Evolutionary conservation across 1,140 invertebrate species (phyloP).

Genomic region (Drosophila lacteicornis): DNA sequence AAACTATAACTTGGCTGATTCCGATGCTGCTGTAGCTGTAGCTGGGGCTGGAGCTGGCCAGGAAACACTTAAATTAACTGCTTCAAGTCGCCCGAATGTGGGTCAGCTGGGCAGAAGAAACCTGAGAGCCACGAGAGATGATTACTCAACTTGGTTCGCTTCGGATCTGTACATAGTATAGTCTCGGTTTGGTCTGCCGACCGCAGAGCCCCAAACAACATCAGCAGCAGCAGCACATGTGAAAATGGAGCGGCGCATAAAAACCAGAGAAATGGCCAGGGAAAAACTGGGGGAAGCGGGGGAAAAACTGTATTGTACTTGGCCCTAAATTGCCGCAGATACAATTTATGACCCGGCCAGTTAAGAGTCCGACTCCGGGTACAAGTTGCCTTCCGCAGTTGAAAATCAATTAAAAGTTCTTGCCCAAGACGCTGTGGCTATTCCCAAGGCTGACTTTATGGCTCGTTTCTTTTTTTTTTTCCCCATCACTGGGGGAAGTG

Average conservation of each 20-base stretch:
- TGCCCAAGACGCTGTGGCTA: slow-evolving; percentile 61
- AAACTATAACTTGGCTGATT: slow-evolving; percentile 74
- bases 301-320: slow-evolving; percentile 28
- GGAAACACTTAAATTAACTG: slow-evolving; percentile 82
- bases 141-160: slow-evolving; percentile 68
- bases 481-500: not conserved
- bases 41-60: slow-evolving; percentile 39
- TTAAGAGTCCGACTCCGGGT: slow-evolving; percentile 60
- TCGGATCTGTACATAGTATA: slow-evolving; percentile 27
- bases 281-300: not conserved
- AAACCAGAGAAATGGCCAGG: slow-evolving; percentile 55
- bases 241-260: slow-evolving; percentile 70
- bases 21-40: not conserved
- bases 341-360: slow-evolving; percentile 78
- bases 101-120: slow-evolving; percentile 76
- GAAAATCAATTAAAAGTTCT: slow-evolving; percentile 82
- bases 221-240: slow-evolving; percentile 47
- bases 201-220: slow-evolving; percentile 56
- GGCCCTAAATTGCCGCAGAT: slow-evolving; percentile 77
- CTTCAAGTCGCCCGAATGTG: slow-evolving; percentile 62
- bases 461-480: slow-evolving; percentile 14
- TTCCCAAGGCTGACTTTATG: slow-evolving; percentile 52
- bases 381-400: slow-evolving; percentile 55
- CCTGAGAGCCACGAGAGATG: slow-evolving; percentile 71
- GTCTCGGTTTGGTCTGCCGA: slow-evolving; percentile 46